phyloP scores from a whole-genome alignment of 2,797 vertebrate species.

The Coregonus ussuriensis region DNA sequence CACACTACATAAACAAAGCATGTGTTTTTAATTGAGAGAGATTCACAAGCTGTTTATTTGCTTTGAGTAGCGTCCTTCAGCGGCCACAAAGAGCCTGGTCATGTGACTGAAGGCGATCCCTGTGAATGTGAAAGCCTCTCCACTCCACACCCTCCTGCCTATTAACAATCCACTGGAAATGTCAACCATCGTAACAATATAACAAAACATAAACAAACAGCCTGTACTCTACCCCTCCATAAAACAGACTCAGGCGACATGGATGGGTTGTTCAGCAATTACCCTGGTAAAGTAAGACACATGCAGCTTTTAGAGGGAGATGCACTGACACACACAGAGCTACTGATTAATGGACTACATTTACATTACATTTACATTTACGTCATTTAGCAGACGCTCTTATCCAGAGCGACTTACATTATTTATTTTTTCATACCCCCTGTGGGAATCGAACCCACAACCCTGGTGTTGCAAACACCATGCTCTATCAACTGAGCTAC shows the following conservation, averaged over 20 bases:
- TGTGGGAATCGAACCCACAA: too few species aligned
- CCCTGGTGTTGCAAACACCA: too few species aligned
- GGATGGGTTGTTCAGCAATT: conserved; percentile 21
- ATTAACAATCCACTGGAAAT: conserved; percentile 22
- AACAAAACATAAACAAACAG: conserved; percentile 31
- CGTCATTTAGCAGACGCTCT: too few species aligned
- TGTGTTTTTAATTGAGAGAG: conserved; percentile 10
- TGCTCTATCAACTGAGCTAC: too few species aligned
- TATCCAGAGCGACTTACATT: too few species aligned
- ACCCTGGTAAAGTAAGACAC: conserved; percentile 13
- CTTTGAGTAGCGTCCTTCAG: conserved; percentile 6
- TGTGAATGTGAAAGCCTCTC: conserved; percentile 16
- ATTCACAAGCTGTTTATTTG: neutral
- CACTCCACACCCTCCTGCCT: conserved; percentile 25
- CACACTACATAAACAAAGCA: neutral
- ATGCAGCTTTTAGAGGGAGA: conserved; percentile 27
- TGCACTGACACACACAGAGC: neutral
- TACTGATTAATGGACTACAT: conserved; percentile 20
- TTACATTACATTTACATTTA: too few species aligned
- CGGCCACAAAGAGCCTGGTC: conserved; percentile 19
- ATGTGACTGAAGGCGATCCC: conserved; percentile 12
- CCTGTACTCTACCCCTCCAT: conserved; percentile 20
- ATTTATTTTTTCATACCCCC: too few species aligned
- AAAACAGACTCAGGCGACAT: neutral
- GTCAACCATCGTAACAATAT: conserved; percentile 36